phyloP scores from a whole-genome alignment of 1,140 invertebrate genomes.

The Mizuhopecten yessoensis region DNA sequence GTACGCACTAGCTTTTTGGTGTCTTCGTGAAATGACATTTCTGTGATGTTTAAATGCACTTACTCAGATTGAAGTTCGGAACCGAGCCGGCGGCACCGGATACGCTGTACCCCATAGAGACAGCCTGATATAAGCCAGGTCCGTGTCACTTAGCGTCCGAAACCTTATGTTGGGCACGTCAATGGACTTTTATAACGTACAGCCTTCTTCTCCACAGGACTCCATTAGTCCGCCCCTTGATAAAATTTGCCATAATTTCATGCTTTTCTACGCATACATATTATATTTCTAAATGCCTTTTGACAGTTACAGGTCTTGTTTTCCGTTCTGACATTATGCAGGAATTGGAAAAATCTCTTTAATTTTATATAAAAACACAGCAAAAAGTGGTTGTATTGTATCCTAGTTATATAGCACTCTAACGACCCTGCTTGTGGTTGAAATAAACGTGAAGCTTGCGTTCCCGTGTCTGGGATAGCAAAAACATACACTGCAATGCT shows the following conservation, averaged over 20 bases:
- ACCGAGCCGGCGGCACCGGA: not conserved
- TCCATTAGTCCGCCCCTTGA: not conserved
- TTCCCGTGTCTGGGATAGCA: no score
- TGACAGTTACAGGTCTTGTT: slow-evolving; percentile 32
- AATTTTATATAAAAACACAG: not conserved
- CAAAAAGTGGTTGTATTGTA: slow-evolving; percentile 2
- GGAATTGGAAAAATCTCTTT: not conserved
- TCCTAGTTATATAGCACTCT: not conserved
- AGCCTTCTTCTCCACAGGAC: not conserved
- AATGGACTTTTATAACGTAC: not conserved
- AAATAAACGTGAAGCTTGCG: no score
- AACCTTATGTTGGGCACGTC: not conserved
- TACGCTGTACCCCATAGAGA: not conserved
- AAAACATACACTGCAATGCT: no score
- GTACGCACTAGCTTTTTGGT: no score
- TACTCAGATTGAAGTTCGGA: not conserved
- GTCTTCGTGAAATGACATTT: no score
- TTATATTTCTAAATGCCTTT: slow-evolving; percentile 2
- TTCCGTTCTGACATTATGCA: not conserved
- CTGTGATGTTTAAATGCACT: no score
- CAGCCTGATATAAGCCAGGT: not conserved
- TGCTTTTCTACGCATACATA: not conserved
- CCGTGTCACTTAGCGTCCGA: not conserved
- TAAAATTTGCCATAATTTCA: slow-evolving; percentile 28
- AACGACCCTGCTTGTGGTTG: no score